Percentiles rank a stretch among this genome's conserved stretches.
These are phyloP conservation scores for Enteromius anoplus DNA, from an alignment of 2,797 vertebrate genomes.

Conservation along the genomic window DNA sequence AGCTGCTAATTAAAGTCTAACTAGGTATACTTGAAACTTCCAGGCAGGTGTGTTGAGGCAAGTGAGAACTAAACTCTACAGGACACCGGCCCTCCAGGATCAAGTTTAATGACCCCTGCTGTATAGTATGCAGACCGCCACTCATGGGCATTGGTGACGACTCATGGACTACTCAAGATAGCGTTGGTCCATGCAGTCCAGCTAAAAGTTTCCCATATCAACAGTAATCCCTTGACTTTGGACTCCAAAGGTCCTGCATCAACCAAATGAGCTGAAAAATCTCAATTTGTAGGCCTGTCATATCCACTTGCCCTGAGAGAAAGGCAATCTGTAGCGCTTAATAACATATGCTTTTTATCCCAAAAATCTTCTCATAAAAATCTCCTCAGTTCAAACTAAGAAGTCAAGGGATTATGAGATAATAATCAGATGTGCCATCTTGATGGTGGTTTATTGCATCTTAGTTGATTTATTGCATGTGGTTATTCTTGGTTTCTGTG, in stretches of 20 bases:
- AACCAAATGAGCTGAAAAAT: slow-evolving; percentile 59
- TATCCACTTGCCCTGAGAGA: neutral
- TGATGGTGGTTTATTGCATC: neutral
- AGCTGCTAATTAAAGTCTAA: no score
- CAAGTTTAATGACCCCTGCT: no score
- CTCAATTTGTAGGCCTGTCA: slow-evolving; percentile 35
- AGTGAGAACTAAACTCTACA: no score
- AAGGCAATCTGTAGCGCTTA: neutral
- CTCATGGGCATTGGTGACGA: neutral
- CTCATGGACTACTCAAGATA: slow-evolving; percentile 64
- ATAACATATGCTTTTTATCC: neutral
- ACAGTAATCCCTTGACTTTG: slow-evolving; percentile 58
- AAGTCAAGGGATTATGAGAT: neutral
- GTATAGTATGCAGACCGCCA: neutral
- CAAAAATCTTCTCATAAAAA: neutral
- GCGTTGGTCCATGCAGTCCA: slow-evolving; percentile 61
- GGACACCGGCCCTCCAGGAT: no score
- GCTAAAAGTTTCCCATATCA: slow-evolving; percentile 65
- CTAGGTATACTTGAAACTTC: no score
- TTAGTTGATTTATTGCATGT: neutral
- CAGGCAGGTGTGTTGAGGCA: no score
- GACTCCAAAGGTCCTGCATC: slow-evolving; percentile 50
- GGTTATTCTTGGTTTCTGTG: neutral
- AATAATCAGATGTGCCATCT: neutral
- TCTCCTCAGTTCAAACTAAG: neutral